Conservation (phyloP, 2,888 invertebrate species). For the Cylloceria caligata region DNA sequence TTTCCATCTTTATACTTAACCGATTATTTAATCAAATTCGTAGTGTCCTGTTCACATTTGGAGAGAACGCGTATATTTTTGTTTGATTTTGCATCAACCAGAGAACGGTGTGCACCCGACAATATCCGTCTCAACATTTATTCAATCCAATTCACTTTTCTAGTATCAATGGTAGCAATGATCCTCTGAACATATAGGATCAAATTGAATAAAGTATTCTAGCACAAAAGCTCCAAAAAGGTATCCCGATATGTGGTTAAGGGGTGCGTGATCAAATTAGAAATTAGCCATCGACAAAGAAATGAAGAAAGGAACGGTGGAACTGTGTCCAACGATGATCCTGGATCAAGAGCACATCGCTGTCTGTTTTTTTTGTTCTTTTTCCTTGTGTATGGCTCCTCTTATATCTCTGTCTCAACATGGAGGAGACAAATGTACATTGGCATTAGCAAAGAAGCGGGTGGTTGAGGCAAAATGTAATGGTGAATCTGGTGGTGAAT, state of each 20-base stretch:
- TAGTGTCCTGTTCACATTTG: no score
- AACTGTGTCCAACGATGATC: constrained; percentile 49
- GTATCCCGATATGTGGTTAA: constrained; percentile 9
- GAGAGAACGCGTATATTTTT: no score
- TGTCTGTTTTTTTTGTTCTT: background rate
- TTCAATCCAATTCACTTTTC: background rate
- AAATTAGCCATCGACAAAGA: constrained; percentile 41
- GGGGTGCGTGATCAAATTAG: constrained; percentile 32
- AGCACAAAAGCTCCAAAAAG: background rate
- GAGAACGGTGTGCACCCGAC: no score
- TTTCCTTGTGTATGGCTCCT: constrained; percentile 7
- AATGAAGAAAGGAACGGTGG: constrained; percentile 23
- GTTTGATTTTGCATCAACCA: no score
- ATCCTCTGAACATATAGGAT: constrained; percentile 2
- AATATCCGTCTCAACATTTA: background rate
- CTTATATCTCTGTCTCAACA: constrained; percentile 30
- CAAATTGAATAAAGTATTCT: constrained; percentile 4
- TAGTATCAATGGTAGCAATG: constrained; percentile 22
- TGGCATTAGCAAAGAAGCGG: constrained; percentile 30
- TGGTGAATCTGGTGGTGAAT: constrained; percentile 20
- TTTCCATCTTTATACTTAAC: no score
- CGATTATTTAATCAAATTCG: no score
- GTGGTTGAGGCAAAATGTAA: constrained; percentile 24
- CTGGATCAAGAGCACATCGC: constrained; percentile 30
- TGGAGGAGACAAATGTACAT: constrained; percentile 62